Conservation (phyloP, 92 coral and sea anemone genomes). For the Parazoanthus atlanticus region DNA sequence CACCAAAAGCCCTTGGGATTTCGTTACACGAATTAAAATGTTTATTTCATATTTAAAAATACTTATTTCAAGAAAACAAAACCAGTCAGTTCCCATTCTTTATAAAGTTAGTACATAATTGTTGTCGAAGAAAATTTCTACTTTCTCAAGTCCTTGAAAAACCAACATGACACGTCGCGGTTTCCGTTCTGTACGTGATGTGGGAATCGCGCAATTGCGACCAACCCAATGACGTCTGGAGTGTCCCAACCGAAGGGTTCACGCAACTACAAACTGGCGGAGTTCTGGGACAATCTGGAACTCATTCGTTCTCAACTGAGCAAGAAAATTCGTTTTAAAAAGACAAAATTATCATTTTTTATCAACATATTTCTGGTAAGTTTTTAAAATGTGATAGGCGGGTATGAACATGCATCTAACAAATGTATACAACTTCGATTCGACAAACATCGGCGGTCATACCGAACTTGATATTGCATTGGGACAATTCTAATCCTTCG, state of each 20-base stretch:
- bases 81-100: no score
- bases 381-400: neutral
- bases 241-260: neutral
- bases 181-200: constrained; percentile 12
- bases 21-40: constrained; percentile 17
- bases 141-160: no score
- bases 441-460: neutral
- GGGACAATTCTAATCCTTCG: no score
- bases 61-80: neutral
- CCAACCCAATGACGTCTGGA: constrained; percentile 1
- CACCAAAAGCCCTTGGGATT: constrained; percentile 28
- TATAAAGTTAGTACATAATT: neutral
- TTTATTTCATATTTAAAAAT: neutral
- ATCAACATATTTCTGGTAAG: no score
- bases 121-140: neutral
- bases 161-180: neutral
- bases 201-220: neutral
- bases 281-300: neutral
- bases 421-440: neutral
- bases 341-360: no score
- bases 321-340: no score
- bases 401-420: neutral
- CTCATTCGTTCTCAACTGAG: neutral
- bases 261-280: neutral
- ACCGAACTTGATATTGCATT: no score